Base-by-base conservation (phyloP, 2,888 invertebrate species). In the Margaritifera margaritifera region DNA sequence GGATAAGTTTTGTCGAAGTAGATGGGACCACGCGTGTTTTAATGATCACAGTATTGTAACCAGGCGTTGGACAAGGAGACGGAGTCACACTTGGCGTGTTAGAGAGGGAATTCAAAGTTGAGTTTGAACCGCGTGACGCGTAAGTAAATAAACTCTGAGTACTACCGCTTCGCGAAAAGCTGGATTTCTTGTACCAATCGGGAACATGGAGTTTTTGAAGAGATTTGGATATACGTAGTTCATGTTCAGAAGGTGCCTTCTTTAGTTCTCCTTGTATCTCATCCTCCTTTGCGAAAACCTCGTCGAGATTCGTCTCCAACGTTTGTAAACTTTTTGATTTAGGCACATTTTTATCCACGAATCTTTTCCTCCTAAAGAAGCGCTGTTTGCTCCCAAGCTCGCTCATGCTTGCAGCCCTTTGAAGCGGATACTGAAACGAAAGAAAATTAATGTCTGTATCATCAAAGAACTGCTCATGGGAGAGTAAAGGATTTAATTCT, bases 171-270 rank as follows among this genome's bases (percentile, higher is more conserved):
- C 85, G 81, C 66, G 83, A 84, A 67, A 86, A 77, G 67, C 77
- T 83, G n/a, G 89, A 89, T 66, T 84, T 94, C 89, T 94, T 94
- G 91, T 94, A 97, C 98, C 98, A 98, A 90, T 97, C 96, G 74
- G 98, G 98, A 77, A 98, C 94, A 91, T 96, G 95, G 84, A 98
- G 93, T 88, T 96, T 95, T 91, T 97, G 96, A 87, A 98, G 91
- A 65, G 97, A 97, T 84, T 96, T 94, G 90, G 96, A 96, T 75
- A 98, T 95, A 81, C 97, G 93, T 80, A 97, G 92, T 91, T 98
- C 97, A 91, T 97, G 96, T 91, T 97, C 97, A 76, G 97, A 97
- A 88, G 96, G 94, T 88, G 94, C 94, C 74, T 95, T 93, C 66
- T 76, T 77, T 19, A 86, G 68, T 24, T 73, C 74, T 62, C 77